Conservation (phyloP, 2,888 invertebrate species). For the Salticus scenicus region DNA sequence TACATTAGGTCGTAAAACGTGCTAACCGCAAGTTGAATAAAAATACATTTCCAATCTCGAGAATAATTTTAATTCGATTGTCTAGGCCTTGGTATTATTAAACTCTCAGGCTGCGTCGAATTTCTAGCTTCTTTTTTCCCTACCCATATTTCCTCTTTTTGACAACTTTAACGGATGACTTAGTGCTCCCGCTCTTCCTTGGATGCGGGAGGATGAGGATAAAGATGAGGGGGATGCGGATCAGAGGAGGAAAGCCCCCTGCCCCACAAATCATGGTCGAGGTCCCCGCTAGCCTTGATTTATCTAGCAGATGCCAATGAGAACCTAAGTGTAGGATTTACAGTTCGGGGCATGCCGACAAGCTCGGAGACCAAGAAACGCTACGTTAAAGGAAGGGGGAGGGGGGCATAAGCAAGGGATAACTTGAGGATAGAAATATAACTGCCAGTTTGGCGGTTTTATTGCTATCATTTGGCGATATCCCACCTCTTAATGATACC, state of each 20-base stretch:
- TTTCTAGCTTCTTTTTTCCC: conserved; percentile 19
- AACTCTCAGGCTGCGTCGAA: conserved; percentile 44
- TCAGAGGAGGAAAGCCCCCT: conserved; percentile 61
- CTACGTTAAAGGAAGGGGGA: conserved; percentile 36
- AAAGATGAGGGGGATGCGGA: conserved; percentile 63
- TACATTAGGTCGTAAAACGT: not conserved
- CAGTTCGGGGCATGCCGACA: conserved; percentile 68
- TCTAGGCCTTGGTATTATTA: conserved; percentile 24
- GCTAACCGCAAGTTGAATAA: not conserved
- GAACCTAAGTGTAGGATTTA: conserved; percentile 70
- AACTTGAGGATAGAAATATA: conserved; percentile 26
- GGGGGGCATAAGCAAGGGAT: conserved; percentile 39
- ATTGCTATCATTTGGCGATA: conserved; percentile 54
- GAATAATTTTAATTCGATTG: conserved; percentile 17
- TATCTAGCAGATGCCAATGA: conserved; percentile 70
- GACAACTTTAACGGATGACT: conserved; percentile 68
- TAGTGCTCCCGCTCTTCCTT: conserved; percentile 57
- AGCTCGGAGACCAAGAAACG: conserved; percentile 60
- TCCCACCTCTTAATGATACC: not conserved
- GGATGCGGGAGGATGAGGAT: conserved; percentile 48
- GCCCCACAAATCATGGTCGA: conserved; percentile 65
- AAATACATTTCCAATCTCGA: not conserved
- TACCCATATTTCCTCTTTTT: conserved; percentile 54
- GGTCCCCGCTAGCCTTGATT: conserved; percentile 69
- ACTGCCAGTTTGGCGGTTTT: conserved; percentile 66